These are phyloP conservation scores for Corynorhinus townsendii DNA, from an alignment of 2,113 vertebrate genomes.

Conservation along the genomic window DNA sequence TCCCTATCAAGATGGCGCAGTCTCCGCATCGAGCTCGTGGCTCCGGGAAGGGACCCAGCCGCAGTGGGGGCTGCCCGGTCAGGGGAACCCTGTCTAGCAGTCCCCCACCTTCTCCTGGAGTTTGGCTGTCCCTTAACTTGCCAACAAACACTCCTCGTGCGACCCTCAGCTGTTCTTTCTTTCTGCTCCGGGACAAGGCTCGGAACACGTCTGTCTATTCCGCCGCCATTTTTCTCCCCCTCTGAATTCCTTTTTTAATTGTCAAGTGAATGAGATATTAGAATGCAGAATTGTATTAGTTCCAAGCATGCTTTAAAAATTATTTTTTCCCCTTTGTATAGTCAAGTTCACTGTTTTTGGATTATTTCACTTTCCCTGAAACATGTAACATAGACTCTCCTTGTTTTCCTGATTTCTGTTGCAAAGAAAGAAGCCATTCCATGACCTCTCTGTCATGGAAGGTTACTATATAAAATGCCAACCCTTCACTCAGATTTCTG, in stretches of 20 bases:
- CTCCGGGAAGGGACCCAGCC: no score
- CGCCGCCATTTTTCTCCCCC: no score
- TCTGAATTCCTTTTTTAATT: neutral
- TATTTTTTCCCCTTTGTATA: constrained; percentile 27
- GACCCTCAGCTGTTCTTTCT: no score
- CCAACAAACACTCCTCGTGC: no score
- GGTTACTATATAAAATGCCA: constrained; percentile 41
- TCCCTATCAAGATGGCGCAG: no score
- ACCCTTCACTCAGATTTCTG: constrained; percentile 75
- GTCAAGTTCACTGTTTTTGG: constrained; percentile 1
- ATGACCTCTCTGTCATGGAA: constrained; percentile 58
- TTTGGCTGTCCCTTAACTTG: no score
- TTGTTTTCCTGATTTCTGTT: constrained; percentile 67
- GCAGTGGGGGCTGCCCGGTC: no score
- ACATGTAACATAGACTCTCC: constrained; percentile 48
- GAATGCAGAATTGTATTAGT: neutral
- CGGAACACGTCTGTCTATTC: no score
- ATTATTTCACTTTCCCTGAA: constrained; percentile 30
- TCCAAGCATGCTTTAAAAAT: neutral
- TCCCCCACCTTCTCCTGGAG: no score
- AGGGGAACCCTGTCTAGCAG: no score
- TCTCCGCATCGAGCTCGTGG: no score
- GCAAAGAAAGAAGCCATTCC: constrained; percentile 48
- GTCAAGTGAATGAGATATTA: neutral
- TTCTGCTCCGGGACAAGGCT: no score